Conservation (phyloP, 1,140 invertebrate species). For the Gonatopus flavifemur region DNA sequence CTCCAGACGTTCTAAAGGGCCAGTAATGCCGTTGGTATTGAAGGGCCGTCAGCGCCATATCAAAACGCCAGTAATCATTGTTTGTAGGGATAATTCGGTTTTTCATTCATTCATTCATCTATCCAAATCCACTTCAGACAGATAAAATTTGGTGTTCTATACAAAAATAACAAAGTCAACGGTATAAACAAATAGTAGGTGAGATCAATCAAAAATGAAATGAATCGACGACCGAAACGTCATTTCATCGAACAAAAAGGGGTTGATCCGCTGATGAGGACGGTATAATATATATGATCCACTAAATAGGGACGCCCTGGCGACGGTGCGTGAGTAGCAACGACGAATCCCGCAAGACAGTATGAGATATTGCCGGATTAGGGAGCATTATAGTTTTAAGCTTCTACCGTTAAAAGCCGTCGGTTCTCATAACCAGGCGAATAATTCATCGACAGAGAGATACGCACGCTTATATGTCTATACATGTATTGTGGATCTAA, state of each 20-base stretch:
- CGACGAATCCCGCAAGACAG: constrained; percentile 48
- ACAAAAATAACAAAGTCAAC: too few species aligned
- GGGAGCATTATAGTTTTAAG: constrained; percentile 52
- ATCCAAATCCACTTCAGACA: too few species aligned
- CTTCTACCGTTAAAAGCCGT: constrained; percentile 34
- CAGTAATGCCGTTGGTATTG: too few species aligned
- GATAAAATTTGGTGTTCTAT: too few species aligned
- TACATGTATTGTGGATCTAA: not conserved
- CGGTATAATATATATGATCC: constrained; percentile 47
- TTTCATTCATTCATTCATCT: too few species aligned
- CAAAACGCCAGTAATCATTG: too few species aligned
- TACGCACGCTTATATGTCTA: not conserved
- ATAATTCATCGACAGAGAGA: constrained; percentile 15
- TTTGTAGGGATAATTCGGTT: too few species aligned
- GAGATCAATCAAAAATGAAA: too few species aligned
- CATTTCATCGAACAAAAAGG: constrained; percentile 40
- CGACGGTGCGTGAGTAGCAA: constrained; percentile 42
- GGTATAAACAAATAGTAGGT: too few species aligned
- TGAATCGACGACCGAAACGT: too few species aligned
- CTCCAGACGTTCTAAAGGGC: too few species aligned
- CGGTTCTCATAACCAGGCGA: constrained; percentile 37
- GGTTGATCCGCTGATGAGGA: constrained; percentile 46
- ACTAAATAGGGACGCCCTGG: constrained; percentile 49
- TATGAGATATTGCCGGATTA: constrained; percentile 52
- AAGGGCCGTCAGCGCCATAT: too few species aligned